Conservation (phyloP, 2,113 vertebrate species). For the Amphiprion percula region DNA sequence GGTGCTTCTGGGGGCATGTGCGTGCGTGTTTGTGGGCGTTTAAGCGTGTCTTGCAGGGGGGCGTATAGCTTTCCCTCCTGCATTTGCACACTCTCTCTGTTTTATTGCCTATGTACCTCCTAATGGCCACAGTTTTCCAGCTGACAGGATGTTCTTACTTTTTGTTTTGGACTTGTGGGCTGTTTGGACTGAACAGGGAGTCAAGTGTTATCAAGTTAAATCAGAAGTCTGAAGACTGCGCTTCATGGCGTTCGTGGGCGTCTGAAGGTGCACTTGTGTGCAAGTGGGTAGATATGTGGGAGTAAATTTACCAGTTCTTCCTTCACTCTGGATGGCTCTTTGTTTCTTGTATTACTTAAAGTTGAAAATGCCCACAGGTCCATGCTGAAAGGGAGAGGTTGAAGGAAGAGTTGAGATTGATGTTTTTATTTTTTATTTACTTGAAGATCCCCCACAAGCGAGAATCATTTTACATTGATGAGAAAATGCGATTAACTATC, state of each 20-base stretch:
- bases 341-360: constrained; percentile 13
- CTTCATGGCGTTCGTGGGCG: constrained; percentile 7
- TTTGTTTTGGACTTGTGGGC: constrained; percentile 3
- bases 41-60: constrained; percentile 23
- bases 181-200: constrained; percentile 1
- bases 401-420: constrained; percentile 1
- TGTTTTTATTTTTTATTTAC: neutral
- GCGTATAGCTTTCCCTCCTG: neutral
- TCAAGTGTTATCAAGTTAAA: constrained; percentile 43
- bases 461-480: constrained; percentile 10
- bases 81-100: constrained; percentile 1
- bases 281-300: constrained; percentile 43
- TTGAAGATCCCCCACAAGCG: neutral
- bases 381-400: neutral
- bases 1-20: neutral
- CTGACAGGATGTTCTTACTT: constrained; percentile 5
- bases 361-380: constrained; percentile 28
- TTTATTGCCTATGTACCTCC: constrained; percentile 9
- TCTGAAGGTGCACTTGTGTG: constrained; percentile 44
- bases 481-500: constrained; percentile 27
- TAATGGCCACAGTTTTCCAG: constrained; percentile 6
- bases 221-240: constrained; percentile 23
- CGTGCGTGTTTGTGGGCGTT: neutral
- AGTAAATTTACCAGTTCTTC: constrained; percentile 11
- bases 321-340: constrained; percentile 7